Percentiles rank a stretch among this genome's conserved stretches.
These are phyloP conservation scores for Pteronotus mesoamericanus DNA, from an alignment of 2,797 vertebrate genomes.

Conservation along the genomic window DNA sequence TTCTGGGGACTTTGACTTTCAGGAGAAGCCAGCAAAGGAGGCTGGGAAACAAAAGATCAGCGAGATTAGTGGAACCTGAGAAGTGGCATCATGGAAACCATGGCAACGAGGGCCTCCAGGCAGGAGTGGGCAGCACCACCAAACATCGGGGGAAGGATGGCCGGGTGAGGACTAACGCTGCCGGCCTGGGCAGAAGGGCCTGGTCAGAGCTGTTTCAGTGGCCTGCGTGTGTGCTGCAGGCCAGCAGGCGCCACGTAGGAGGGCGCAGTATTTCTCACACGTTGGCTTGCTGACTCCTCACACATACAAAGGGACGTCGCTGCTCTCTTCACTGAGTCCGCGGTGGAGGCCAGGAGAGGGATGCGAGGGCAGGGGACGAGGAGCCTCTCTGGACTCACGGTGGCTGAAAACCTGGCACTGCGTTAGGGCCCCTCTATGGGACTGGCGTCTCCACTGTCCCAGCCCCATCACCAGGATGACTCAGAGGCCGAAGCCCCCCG, in stretches of 20 bases:
- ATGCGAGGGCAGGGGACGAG: background rate
- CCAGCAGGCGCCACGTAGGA: background rate
- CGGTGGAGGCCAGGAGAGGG: background rate
- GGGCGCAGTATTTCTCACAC: accelerated
- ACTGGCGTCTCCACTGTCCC: accelerated
- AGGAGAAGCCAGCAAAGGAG: background rate
- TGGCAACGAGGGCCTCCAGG: background rate
- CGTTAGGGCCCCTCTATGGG: background rate
- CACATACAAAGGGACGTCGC: background rate
- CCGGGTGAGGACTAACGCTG: accelerated
- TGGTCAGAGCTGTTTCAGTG: background rate
- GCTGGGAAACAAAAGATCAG: background rate
- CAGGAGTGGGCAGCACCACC: background rate
- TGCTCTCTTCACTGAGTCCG: background rate
- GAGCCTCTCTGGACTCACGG: accelerated
- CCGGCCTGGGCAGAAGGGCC: background rate
- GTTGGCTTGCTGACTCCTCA: accelerated
- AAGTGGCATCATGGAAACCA: background rate
- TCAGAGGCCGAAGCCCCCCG: background rate
- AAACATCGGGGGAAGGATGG: accelerated
- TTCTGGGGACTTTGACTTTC: background rate
- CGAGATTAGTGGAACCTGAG: background rate
- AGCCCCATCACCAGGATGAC: background rate
- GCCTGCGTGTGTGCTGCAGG: background rate
- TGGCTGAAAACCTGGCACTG: background rate